Percentiles rank a stretch among this genome's conserved stretches.
Evolutionary conservation across 2,888 invertebrate species (phyloP).

Genomic region (Vandiemenella viatica): DNA sequence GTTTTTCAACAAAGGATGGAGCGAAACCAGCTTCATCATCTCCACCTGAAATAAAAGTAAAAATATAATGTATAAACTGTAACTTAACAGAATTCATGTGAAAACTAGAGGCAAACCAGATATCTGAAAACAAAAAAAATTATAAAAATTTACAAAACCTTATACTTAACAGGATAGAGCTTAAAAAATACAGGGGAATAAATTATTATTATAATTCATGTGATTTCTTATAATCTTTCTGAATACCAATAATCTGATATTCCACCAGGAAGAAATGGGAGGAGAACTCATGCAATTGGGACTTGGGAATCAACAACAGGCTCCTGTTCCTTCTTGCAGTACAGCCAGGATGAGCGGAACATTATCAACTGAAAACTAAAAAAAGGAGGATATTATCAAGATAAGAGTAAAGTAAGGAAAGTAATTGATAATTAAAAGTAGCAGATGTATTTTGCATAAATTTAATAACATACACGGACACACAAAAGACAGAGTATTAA

Average conservation of each 20-base stretch:
- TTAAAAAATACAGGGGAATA: too few species aligned
- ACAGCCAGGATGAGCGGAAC: not conserved
- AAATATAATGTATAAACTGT: not conserved
- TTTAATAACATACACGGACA: too few species aligned
- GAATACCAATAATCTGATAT: not conserved
- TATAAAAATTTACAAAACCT: too few species aligned
- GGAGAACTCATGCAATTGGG: not conserved
- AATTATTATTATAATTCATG: too few species aligned
- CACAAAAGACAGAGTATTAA: too few species aligned
- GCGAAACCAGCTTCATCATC: constrained; percentile 86
- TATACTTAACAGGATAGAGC: too few species aligned
- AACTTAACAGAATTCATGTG: too few species aligned
- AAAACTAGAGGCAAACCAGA: too few species aligned
- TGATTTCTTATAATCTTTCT: too few species aligned
- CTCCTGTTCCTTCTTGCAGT: not conserved
- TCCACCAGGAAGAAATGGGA: not conserved
- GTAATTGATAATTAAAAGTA: too few species aligned
- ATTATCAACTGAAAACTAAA: constrained; percentile 1
- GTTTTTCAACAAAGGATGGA: constrained; percentile 96
- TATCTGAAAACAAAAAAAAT: too few species aligned
- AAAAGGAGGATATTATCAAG: not conserved
- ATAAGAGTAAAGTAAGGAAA: not conserved
- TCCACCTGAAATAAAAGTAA: constrained; percentile 50
- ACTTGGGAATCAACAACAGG: not conserved
- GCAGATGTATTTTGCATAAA: too few species aligned